Evolutionary conservation across 2,797 vertebrate species (phyloP).

Genomic region (Scleropages formosus): DNA sequence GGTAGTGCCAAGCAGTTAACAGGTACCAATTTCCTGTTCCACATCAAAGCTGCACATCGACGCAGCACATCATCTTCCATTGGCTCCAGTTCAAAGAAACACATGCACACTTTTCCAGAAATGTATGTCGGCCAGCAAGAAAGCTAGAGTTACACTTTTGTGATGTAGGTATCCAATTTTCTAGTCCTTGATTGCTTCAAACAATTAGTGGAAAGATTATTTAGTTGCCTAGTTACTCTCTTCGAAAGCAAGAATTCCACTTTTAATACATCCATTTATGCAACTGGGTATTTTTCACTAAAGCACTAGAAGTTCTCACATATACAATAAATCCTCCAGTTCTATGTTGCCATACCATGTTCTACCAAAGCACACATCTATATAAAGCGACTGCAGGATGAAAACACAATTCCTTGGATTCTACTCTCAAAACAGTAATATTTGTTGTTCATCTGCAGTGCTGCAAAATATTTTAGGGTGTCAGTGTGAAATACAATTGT

Average conservation of each 20-base stretch:
- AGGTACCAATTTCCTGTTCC: not conserved
- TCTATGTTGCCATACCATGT: no score
- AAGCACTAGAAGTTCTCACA: not conserved
- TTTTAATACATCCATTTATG: not conserved
- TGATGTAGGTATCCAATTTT: no score
- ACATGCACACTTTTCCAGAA: not conserved
- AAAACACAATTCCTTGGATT: no score
- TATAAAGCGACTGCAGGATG: no score
- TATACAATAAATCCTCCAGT: no score
- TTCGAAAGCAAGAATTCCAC: not conserved
- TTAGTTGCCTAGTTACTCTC: not conserved
- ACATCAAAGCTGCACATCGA: not conserved
- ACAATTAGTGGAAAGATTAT: not conserved
- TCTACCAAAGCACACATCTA: no score
- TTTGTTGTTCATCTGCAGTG: no score
- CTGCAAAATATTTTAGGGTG: no score
- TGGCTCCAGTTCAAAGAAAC: conserved; percentile 1
- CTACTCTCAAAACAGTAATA: no score
- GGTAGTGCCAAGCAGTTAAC: not conserved
- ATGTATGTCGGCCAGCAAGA: not conserved
- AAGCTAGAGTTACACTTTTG: not conserved
- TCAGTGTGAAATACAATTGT: no score
- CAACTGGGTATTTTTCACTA: not conserved
- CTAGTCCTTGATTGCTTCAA: not conserved
- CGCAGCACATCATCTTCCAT: not conserved